phyloP scores from a whole-genome alignment of 2,888 invertebrate genomes.

The Synanthedon formicaeformis region DNA sequence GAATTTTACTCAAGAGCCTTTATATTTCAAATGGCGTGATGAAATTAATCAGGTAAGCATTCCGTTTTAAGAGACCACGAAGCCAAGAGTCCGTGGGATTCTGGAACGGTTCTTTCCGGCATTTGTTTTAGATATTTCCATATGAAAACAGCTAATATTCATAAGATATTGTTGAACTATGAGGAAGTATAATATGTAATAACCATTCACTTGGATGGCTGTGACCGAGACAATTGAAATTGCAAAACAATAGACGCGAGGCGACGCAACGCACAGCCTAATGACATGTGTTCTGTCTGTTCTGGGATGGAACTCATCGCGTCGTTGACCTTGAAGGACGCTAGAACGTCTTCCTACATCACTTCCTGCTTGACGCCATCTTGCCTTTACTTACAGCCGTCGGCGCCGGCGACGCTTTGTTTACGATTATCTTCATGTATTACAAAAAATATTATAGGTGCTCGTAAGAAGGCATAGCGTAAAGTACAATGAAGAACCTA shows the following conservation, averaged over 20 bases:
- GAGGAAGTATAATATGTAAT: conserved; percentile 8
- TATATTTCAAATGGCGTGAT: too few relatives aligned
- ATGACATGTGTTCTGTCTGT: conserved; percentile 9
- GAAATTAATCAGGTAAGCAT: too few relatives aligned
- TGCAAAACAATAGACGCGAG: conserved; percentile 37
- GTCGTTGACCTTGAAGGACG: conserved; percentile 56
- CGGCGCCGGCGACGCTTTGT: conserved; percentile 16
- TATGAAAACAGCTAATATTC: too few relatives aligned
- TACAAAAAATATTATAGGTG: too few relatives aligned
- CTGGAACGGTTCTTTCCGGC: too few relatives aligned
- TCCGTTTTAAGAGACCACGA: too few relatives aligned
- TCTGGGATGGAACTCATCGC: conserved; percentile 41
- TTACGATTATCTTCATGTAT: neutral
- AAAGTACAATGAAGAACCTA: too few relatives aligned
- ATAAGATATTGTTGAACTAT: neutral
- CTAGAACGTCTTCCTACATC: conserved; percentile 61
- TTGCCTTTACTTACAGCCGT: conserved; percentile 29
- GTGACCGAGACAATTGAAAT: conserved; percentile 35
- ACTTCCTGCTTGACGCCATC: conserved; percentile 64
- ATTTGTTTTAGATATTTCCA: too few relatives aligned
- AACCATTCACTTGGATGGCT: neutral
- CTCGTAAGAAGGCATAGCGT: too few relatives aligned
- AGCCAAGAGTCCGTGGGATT: too few relatives aligned
- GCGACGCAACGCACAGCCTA: conserved; percentile 28
- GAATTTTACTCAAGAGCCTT: too few relatives aligned